phyloP scores from a whole-genome alignment of 2,797 vertebrate species.

The Nannoperca obscura region DNA sequence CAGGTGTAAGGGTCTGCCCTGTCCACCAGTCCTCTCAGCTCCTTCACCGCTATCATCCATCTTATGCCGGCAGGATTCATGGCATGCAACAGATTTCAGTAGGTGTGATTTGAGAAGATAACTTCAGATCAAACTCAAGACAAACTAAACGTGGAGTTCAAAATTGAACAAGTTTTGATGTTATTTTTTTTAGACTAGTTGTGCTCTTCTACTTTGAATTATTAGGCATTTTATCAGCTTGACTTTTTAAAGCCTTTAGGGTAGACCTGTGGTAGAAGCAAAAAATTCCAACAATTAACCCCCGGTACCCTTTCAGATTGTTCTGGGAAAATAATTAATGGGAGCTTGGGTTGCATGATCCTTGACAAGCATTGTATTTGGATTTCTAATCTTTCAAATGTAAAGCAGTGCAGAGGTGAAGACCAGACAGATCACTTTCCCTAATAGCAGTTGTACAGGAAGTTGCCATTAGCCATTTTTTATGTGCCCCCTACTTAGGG shows the following conservation, averaged over 20 bases:
- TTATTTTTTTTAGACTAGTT: neutral
- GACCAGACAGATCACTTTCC: slow-evolving; percentile 61
- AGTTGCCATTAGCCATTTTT: slow-evolving; percentile 75
- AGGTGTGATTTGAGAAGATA: slow-evolving; percentile 58
- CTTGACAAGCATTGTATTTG: slow-evolving; percentile 43
- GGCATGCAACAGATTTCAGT: slow-evolving; percentile 68
- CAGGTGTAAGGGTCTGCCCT: slow-evolving; percentile 84
- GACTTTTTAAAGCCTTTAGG: neutral
- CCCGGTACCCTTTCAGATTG: slow-evolving; percentile 27
- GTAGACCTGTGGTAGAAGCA: slow-evolving; percentile 2
- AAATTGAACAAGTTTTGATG: neutral
- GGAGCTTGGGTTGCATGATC: slow-evolving; percentile 3
- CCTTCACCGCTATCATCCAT: slow-evolving; percentile 75
- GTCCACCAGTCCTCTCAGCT: slow-evolving; percentile 74
- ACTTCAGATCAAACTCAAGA: slow-evolving; percentile 55
- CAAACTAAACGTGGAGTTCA: slow-evolving; percentile 6
- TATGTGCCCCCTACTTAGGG: slow-evolving; percentile 77
- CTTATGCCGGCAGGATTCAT: slow-evolving; percentile 67
- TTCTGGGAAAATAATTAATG: slow-evolving; percentile 18
- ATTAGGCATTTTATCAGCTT: neutral
- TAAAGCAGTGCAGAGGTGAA: slow-evolving; percentile 57
- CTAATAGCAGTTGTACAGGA: slow-evolving; percentile 74
- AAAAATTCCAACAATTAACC: slow-evolving; percentile 42
- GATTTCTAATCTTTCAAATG: slow-evolving; percentile 57
- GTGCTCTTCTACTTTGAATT: neutral